Base-by-base conservation (phyloP, 2,888 invertebrate species). In the Platerodrilus igneus region DNA sequence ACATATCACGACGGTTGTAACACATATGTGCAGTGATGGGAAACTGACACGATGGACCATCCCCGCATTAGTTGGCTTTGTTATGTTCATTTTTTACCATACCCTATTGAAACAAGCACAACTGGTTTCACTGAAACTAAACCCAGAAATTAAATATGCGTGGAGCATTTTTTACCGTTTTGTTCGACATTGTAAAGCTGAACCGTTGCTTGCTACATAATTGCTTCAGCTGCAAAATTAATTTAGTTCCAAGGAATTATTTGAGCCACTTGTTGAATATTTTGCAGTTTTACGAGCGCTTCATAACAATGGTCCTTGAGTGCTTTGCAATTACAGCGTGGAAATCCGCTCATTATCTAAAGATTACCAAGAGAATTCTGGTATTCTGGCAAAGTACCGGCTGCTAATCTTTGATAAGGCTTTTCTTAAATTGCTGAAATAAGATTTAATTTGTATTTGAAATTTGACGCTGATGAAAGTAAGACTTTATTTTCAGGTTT, bases 291-390 rank as follows among this genome's bases (percentile, higher is more conserved):
- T 49, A 51, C 44, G 52, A 50, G 48, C 52, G 47, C 40, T 47
- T 47, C 50, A 40, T 49, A 51, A 56, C 52, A 55, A 52, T 53
- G 39, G 51, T 44, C n/a, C n/a, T n/a, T 32, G 32, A 33, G 45
- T 41, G 44, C 46, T 48, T 47, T 50, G 50, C 51, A 42, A 42
- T 42, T 42, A 50, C 47, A 47, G 51, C 53, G 50, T 50, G 47
- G 46, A 52, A 47, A 48, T 47, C 48, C 46, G 42, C 55, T 57
- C 58, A 58, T 58, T 58, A 58, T 55, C 52, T 55, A 47, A 48
- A 53, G 56, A 58, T 58, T 56, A 57, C 53, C 44, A 50, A 55
- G 57, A 55, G 54, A 56, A 56, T 55, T 45, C 39, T 39, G 36
- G 42, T 41, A 56, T 55, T 45, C 39, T 39, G 36, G 42, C 42